These are phyloP conservation scores for Variabilichromis moorii DNA, from an alignment of 2,113 vertebrate species.

Conservation along the genomic window DNA sequence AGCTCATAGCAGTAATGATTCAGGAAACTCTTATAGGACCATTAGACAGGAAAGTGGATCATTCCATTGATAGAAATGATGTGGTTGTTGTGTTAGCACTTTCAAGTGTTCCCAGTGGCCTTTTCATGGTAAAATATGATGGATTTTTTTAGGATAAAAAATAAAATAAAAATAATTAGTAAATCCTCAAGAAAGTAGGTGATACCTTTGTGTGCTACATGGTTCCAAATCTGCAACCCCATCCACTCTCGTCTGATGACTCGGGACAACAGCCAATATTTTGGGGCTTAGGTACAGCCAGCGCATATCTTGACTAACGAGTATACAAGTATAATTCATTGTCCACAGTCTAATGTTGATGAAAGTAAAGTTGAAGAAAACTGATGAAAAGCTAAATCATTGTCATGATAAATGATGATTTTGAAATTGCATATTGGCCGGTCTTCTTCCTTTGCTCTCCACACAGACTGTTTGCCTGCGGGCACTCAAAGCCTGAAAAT, in stretches of 20 bases:
- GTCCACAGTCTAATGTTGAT: background rate
- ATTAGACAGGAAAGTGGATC: background rate
- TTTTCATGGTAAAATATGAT: background rate
- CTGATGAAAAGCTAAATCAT: background rate
- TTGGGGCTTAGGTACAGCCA: background rate
- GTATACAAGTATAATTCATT: background rate
- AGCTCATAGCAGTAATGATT: background rate
- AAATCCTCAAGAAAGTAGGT: background rate
- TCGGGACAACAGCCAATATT: background rate
- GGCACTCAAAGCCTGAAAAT: background rate
- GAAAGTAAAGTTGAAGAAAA: background rate
- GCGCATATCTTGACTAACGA: background rate
- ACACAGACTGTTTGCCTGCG: background rate
- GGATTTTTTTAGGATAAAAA: accelerated
- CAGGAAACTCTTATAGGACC: background rate
- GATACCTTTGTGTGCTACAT: background rate
- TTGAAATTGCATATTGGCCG: background rate
- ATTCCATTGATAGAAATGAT: background rate
- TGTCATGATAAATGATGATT: background rate
- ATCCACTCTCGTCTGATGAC: background rate
- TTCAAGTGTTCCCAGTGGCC: background rate
- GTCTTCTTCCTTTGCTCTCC: background rate
- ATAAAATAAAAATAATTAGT: background rate
- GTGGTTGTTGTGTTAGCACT: background rate
- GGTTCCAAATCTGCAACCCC: background rate